Percentiles rank a stretch among this genome's conserved stretches.
These are phyloP conservation scores for Esox niger DNA, from an alignment of 2,113 vertebrate species.

Conservation along the genomic window DNA sequence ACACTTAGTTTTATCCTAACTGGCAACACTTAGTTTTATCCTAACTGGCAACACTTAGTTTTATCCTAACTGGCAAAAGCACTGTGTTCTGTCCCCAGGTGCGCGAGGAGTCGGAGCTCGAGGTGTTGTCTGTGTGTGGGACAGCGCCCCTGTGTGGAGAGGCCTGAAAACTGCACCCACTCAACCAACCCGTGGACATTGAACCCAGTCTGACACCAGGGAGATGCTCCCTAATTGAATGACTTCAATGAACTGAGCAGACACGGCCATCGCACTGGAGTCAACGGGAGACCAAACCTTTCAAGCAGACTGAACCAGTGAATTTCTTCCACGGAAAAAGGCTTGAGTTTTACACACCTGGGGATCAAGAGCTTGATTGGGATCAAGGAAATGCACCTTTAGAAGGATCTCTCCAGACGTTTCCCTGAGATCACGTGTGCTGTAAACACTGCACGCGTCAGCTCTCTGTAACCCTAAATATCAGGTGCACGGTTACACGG, in stretches of 20 bases:
- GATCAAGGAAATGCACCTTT: no score
- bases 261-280: neutral
- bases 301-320: no score
- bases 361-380: no score
- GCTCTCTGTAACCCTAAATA: no score
- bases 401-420: no score
- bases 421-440: no score
- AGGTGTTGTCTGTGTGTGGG: constrained; percentile 41
- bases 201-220: no score
- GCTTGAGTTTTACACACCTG: neutral
- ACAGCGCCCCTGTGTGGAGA: constrained; percentile 60
- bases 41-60: neutral
- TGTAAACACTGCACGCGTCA: no score
- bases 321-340: neutral
- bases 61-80: neutral
- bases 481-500: no score
- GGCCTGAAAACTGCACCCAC: constrained; percentile 39
- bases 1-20: neutral
- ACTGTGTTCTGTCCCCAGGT: neutral
- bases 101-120: constrained; percentile 17
- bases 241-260: neutral
- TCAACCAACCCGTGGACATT: no score
- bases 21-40: neutral
- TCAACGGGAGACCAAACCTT: no score
- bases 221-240: neutral